Conservation (phyloP, 2,113 vertebrate genomes). For the Hippolais icterina region DNA sequence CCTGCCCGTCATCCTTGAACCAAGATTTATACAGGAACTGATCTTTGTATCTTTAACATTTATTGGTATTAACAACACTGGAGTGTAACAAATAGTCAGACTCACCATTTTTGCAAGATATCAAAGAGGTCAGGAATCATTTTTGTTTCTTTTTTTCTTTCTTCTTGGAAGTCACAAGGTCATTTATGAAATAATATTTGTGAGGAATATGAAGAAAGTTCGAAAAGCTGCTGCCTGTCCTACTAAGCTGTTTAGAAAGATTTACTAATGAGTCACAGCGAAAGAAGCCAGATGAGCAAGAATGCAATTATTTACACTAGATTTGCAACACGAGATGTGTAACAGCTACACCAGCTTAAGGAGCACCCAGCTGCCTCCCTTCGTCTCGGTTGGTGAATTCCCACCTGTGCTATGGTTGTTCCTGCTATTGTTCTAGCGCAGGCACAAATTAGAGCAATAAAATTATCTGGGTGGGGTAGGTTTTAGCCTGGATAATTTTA, state of each 20-base stretch:
- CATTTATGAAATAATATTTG: neutral
- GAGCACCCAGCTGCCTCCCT: neutral
- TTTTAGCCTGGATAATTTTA: neutral
- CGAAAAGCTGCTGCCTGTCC: neutral
- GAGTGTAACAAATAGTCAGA: neutral
- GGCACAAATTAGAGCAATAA: neutral
- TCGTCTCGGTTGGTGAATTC: neutral
- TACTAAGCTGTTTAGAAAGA: neutral
- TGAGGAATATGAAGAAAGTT: neutral
- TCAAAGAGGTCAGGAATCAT: neutral
- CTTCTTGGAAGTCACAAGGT: neutral
- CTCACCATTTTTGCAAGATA: neutral
- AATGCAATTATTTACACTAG: neutral
- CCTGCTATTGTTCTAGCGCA: neutral
- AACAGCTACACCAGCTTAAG: neutral
- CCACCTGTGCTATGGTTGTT: neutral
- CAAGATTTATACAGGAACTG: constrained; percentile 39
- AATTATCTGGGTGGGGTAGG: neutral
- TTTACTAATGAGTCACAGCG: neutral
- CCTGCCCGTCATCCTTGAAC: constrained; percentile 25
- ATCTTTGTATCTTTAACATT: constrained; percentile 49
- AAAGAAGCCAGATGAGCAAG: neutral
- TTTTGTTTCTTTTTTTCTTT: neutral
- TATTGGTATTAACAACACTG: constrained; percentile 15
- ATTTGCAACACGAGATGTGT: neutral